A percentile compares a stretch with the other conserved stretches of the same genome.
These are phyloP conservation scores for Salvelinus sp. DNA, from an alignment of 2,113 vertebrate species.

Conservation along the genomic window DNA sequence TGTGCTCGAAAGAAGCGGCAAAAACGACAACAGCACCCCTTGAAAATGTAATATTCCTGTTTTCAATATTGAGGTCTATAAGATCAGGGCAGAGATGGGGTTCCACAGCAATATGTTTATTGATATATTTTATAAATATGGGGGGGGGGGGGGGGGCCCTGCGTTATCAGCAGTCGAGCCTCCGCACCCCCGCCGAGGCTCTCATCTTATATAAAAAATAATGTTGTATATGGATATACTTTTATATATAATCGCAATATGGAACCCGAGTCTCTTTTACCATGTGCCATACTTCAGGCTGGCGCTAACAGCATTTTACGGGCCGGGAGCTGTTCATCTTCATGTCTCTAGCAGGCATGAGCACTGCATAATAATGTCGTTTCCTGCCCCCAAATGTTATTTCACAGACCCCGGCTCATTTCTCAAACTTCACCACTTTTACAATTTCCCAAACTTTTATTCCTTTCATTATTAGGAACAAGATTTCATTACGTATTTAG, in stretches of 20 bases:
- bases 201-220: constrained; percentile 78
- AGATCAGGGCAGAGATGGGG: constrained; percentile 81
- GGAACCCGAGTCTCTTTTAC: constrained; percentile 97
- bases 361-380: constrained; percentile 99
- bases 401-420: constrained; percentile 97
- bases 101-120: constrained; percentile 82
- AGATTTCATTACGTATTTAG: constrained; percentile 99
- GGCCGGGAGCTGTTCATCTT: constrained; percentile 98
- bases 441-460: constrained; percentile 99
- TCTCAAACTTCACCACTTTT: constrained; percentile 99
- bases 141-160: constrained; percentile 34
- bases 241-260: constrained; percentile 91
- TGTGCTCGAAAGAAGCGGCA: constrained; percentile 65
- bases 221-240: constrained; percentile 82
- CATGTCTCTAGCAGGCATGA: constrained; percentile 95
- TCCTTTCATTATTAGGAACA: constrained; percentile 99
- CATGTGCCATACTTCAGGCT: constrained; percentile 98
- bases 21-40: constrained; percentile 48
- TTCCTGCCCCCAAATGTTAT: constrained; percentile 99
- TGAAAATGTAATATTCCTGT: constrained; percentile 82
- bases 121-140: constrained; percentile 64
- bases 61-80: constrained; percentile 85
- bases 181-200: constrained; percentile 32
- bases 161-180: constrained; percentile 67
- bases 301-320: constrained; percentile 98